Percentiles rank a stretch among this genome's conserved stretches.
Evolutionary conservation across 2,113 vertebrate genomes (phyloP).

Genomic region (Atrichornis clamosus): DNA sequence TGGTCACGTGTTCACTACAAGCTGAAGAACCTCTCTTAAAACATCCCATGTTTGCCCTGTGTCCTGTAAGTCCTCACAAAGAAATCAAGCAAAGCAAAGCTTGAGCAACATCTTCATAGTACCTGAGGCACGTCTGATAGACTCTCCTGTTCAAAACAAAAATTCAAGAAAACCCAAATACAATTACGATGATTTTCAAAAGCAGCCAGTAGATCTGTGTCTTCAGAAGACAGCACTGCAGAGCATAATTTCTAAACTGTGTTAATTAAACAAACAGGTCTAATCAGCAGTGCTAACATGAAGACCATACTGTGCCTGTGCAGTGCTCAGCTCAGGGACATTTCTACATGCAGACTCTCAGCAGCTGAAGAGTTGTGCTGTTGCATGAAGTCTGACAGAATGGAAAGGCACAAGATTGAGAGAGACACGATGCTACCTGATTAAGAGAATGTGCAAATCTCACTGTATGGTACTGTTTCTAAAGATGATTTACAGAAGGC

Average conservation of each 20-base stretch:
- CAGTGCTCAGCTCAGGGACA: not conserved
- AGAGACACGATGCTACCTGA: not conserved
- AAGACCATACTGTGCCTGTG: not conserved
- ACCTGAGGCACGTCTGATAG: not conserved
- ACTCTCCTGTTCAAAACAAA: not conserved
- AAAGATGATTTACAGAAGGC: not conserved
- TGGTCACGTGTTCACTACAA: not conserved
- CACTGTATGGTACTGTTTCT: accelerated
- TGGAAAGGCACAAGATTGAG: not conserved
- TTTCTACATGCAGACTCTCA: not conserved
- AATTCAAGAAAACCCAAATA: not conserved
- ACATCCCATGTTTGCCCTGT: not conserved
- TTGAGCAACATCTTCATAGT: not conserved
- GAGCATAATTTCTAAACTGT: not conserved
- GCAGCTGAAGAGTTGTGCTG: not conserved
- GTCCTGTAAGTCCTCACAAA: not conserved
- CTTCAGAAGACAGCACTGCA: not conserved
- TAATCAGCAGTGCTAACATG: not conserved
- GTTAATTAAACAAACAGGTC: not conserved
- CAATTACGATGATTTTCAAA: not conserved
- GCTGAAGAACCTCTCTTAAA: not conserved
- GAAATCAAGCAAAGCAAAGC: not conserved
- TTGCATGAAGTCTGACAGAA: not conserved
- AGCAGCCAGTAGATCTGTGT: not conserved
- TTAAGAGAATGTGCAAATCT: not conserved